Percentiles rank a stretch among this genome's conserved stretches.
Evolutionary conservation across 2,797 vertebrate species (phyloP).

Genomic region (Lycodopsis pacificus): DNA sequence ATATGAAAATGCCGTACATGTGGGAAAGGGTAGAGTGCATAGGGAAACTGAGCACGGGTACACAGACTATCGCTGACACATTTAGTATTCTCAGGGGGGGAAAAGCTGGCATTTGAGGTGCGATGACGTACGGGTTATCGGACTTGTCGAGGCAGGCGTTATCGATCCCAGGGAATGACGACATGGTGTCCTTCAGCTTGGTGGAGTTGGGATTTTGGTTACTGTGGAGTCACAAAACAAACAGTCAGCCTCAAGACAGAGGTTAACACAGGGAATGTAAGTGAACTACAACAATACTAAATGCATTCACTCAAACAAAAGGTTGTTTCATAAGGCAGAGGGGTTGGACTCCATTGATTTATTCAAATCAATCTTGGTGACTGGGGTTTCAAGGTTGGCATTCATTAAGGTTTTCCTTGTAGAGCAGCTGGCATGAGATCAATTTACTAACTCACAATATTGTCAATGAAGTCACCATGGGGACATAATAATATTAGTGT

Average conservation of each 20-base stretch:
- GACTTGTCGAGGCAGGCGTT: conserved; percentile 84
- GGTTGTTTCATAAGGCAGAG: neutral
- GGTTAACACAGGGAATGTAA: neutral
- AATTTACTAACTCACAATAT: conserved; percentile 22
- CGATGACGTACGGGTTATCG: conserved; percentile 79
- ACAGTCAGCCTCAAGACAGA: neutral
- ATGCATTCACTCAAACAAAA: neutral
- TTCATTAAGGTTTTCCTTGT: conserved; percentile 12
- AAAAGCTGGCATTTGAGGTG: conserved; percentile 23
- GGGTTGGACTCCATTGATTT: conserved; percentile 1
- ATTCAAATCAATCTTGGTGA: neutral
- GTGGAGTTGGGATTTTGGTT: conserved; percentile 86
- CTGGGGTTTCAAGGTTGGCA: neutral
- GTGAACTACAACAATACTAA: conserved; percentile 1
- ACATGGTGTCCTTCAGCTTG: conserved; percentile 85
- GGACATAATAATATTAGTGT: neutral
- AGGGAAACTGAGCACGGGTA: neutral
- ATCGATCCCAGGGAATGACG: conserved; percentile 92
- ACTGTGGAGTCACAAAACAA: conserved; percentile 74
- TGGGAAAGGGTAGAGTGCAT: neutral
- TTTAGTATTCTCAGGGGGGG: neutral
- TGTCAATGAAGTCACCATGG: conserved; percentile 2
- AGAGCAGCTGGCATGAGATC: conserved; percentile 14
- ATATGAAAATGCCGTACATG: conserved; percentile 14
- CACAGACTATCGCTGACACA: conserved; percentile 1